Conservation (phyloP, 64 coral and sea anemone genomes). For the Platygyra sinensis region DNA sequence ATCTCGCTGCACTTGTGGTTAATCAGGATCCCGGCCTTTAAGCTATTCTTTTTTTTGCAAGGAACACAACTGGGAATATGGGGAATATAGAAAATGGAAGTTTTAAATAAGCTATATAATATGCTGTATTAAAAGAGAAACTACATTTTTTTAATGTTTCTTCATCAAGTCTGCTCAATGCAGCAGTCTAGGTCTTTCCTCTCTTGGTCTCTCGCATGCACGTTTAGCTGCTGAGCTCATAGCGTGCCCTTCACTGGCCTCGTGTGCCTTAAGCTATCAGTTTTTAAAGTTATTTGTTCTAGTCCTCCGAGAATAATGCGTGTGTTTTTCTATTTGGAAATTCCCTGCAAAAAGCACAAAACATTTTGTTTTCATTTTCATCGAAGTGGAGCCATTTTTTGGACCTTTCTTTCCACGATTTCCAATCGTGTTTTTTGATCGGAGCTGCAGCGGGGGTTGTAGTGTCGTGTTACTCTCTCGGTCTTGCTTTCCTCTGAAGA, state of each 20-base stretch:
- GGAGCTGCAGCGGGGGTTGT: background rate
- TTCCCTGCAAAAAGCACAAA: slow-evolving; percentile 30
- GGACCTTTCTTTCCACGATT: slow-evolving; percentile 29
- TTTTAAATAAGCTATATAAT: no score
- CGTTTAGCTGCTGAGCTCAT: no score
- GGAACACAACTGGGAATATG: no score
- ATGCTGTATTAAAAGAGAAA: no score
- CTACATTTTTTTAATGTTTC: no score
- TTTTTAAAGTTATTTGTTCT: slow-evolving; percentile 69
- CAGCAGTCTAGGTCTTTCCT: no score
- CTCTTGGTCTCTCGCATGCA: no score
- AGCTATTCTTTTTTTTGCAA: no score
- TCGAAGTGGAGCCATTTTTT: slow-evolving; percentile 52
- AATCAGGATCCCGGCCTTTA: no score
- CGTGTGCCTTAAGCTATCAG: slow-evolving; percentile 20
- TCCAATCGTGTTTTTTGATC: slow-evolving; percentile 35
- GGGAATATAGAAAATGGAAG: no score
- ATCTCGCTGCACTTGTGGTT: no score
- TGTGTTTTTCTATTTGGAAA: slow-evolving; percentile 52
- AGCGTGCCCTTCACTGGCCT: background rate
- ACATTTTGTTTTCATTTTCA: slow-evolving; percentile 45
- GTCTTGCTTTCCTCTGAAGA: slow-evolving; percentile 53
- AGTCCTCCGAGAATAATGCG: slow-evolving; percentile 11
- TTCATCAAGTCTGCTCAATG: no score
- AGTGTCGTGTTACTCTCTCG: slow-evolving; percentile 40